Evolutionary conservation across 1,140 invertebrate genomes (phyloP), one percentile per base, ranked within the genome.

Genomic region (Drosophila willistoni): DNA sequence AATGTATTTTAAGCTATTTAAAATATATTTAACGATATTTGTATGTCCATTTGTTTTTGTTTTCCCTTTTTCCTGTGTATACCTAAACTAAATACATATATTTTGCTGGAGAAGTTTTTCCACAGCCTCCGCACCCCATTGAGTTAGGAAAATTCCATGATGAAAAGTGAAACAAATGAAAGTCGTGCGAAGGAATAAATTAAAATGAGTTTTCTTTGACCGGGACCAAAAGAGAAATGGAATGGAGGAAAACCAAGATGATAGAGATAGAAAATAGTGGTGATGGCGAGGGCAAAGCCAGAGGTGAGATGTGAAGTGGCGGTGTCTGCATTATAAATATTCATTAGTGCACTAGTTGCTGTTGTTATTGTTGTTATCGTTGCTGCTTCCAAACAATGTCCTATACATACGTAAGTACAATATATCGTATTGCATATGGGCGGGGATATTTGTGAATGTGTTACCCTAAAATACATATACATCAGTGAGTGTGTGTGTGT

Each of bases 131-230:
- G 44, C 47, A 33, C 19, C 39, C 47, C 47, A 47, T 47, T 47
- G 44, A 3, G 56, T 70, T 85, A 68, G 65, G 59, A 69, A 64
- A 39, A 76, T 79, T 77, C 64, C 64, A 66, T 75, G 79, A 73
- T 47, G 47, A 73, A 76, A 83, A 83, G 83, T 89, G 83, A 83
- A 79, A 89, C 73, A 89, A 87, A 80, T 77, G 84, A 89, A 89
- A 89, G 73, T 83, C 80, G 79, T 86, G 83, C 76, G 67, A 79
- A 68, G 57, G 83, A 86, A 86, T 86, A 86, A 71, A 86, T 86
- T 87, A 86, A 86, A 83, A 71, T 57, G 56, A 57, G 62, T 64
- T 68, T 77, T 61, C 75, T 79, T 82, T 86, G 79, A 79, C 72
- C 63, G 34, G 47, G 22, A 39, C 44, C 51, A 39, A 36, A 57